Percentiles rank a stretch among this genome's conserved stretches.
These are phyloP conservation scores for Watsonalla binaria DNA, from an alignment of 2,888 invertebrate genomes.

Conservation along the genomic window DNA sequence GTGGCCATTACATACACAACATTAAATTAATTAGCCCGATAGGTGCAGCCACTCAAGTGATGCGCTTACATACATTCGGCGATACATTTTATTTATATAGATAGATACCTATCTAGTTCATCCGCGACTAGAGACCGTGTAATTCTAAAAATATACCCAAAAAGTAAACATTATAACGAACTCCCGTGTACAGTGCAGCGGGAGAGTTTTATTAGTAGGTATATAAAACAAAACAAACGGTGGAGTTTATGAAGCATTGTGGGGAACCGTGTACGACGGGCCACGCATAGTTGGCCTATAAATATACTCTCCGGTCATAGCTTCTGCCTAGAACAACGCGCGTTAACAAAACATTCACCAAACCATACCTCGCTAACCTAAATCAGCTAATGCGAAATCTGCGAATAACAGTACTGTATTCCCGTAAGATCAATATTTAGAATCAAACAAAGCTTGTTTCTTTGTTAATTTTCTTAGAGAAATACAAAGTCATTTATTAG, in stretches of 20 bases:
- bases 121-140: not conserved
- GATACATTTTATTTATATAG: not conserved
- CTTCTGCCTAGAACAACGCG: constrained; percentile 25
- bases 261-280: constrained; percentile 12
- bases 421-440: not conserved
- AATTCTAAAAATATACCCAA: not conserved
- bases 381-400: not conserved
- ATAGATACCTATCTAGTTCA: not conserved
- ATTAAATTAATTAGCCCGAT: too few species aligned
- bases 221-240: not conserved
- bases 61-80: not conserved
- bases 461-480: too few species aligned
- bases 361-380: not conserved
- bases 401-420: not conserved
- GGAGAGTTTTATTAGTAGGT: too few species aligned
- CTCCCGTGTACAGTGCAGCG: not conserved
- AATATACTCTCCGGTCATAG: constrained; percentile 39
- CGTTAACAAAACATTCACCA: constrained; percentile 27
- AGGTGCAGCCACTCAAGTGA: too few species aligned
- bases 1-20: too few species aligned
- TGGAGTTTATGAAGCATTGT: constrained; percentile 4
- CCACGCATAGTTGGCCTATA: constrained; percentile 36
- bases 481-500: too few species aligned
- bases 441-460: too few species aligned
- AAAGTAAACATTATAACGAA: not conserved